Evolutionary conservation across 92 coral and sea anemone genomes (phyloP), one percentile per base, ranked within the genome.

Genomic region (Epizoanthus rinbou): DNA sequence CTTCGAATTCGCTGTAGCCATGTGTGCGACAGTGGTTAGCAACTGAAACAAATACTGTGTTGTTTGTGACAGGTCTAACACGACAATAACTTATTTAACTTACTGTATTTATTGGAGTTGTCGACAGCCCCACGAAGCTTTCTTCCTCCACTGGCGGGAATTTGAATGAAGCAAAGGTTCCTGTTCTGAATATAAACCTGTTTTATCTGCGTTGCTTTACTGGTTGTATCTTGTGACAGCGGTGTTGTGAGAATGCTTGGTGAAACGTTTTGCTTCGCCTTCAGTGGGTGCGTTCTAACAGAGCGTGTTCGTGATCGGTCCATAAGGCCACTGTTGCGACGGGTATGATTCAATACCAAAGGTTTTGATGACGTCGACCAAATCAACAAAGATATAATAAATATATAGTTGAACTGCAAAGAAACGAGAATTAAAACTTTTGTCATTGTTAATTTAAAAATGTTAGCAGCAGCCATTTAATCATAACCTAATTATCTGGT

Each of bases 131-230:
- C 82, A 6, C 82, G 54, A 62, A 78, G 21, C 39, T 78, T 78
- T 19, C 71, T 16, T 60, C 57, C 80, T n/a, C 89, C 84, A 18
- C 25, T 45, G 23, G 76, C 60, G 62, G 97, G 75, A 59, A 93
- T 67, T 73, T 84, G 85, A 0, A 93, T 86, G 53, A 91, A 88
- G 79, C 73, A 93, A 3, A 84, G 87, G 11, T 89, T 93, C 74
- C 80, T 84, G 75, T 86, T 88, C 33, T 23, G 79, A 11, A 93
- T 78, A 17, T 75, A 50, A 15, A 91, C 97, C 1, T 24, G 31
- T 69, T 75, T 80, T 37, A 57, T 58, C 65, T 73, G 59, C 31
- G 97, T 84, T 6, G 93, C 92, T 43, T 23, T 62, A 19, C 58
- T 14, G 16, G 82, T 60, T 60, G 62, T 62, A 41, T 78, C 58